phyloP scores from a whole-genome alignment of 2,113 vertebrate genomes.

The Ceyx melanurus region DNA sequence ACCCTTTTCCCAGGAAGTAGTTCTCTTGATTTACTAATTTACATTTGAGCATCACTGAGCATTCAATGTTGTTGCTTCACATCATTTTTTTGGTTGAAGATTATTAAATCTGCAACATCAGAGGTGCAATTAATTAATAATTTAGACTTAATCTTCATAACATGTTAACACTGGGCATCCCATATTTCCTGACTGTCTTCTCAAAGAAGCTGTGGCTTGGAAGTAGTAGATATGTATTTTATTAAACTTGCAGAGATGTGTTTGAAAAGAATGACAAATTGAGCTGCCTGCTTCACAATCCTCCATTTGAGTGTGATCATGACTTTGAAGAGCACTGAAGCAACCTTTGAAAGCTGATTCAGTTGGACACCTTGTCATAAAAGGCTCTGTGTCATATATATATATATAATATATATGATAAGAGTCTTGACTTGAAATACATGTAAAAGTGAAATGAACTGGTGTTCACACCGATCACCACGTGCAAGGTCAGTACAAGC shows the following conservation, averaged over 20 bases:
- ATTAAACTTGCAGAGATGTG: not conserved
- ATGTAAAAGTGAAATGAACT: conserved; percentile 18
- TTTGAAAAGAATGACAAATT: not conserved
- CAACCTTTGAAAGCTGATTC: conserved; percentile 41
- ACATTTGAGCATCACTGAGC: not conserved
- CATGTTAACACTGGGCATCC: not conserved
- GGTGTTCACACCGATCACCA: not conserved
- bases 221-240: not conserved
- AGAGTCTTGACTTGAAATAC: not conserved
- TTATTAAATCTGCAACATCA: not conserved
- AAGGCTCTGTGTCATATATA: not conserved
- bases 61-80: not conserved
- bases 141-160: not conserved
- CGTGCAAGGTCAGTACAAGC: not conserved
- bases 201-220: not conserved
- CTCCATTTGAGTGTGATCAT: not conserved
- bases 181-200: not conserved
- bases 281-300: not conserved
- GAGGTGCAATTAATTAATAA: not conserved
- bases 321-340: not conserved
- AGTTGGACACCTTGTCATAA: not conserved
- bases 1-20: not conserved
- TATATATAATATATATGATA: not conserved
- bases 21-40: not conserved
- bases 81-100: not conserved